Base-by-base conservation (phyloP, 2,888 invertebrate species). In the Pristionchus entomophagus region DNA sequence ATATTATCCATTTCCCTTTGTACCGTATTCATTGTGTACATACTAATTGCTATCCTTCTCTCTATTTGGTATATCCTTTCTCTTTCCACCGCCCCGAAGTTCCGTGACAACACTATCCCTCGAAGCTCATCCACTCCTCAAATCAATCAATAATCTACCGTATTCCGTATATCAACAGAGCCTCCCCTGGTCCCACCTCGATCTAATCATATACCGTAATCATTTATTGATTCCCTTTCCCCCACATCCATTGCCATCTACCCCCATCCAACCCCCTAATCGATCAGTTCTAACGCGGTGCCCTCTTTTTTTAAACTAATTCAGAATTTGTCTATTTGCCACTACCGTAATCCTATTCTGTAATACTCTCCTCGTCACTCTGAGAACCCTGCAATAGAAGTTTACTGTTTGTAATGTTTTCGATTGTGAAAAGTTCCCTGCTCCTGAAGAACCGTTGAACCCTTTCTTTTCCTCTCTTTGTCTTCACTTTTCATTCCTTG, bases 211-310 rank as follows among this genome's bases (percentile, higher is more conserved):
- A 78, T 78, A 78, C 49, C 49, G 78, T 77, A 26, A n/a, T 35
- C 35, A 5, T 65, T 78, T 51, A 77, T 77, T 49, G 17, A 51
- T 32, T 78, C 14, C 22, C 51, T 45, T 0, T 10, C 22, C 59
- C 26, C n/a, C 35, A 19, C 38, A 8, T 22, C 29, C 29, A 78
- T 78, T 78, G 78, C 51, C 78, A 49, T 51, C 49, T 4, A 22
- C 14, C 26, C 45, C 77, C 77, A 45, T 45, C 41, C 49, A 45
- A 2, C 77, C 51, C 78, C 17, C 38, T 41, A 78, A 78, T 78
- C 51, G 51, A 78, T 78, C 78, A 78, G 32, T 78, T 51, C 51
- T 78, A 51, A 78, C 78, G 78, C 78, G 78, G 78, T 78, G 78
- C 29, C 19, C 29, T 38, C 19, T 78, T 45, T 45, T n/a, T 41